Percentiles rank a stretch among this genome's conserved stretches.
phyloP scores from a whole-genome alignment of 2,797 vertebrate genomes.

The Oreochromis mossambicus region DNA sequence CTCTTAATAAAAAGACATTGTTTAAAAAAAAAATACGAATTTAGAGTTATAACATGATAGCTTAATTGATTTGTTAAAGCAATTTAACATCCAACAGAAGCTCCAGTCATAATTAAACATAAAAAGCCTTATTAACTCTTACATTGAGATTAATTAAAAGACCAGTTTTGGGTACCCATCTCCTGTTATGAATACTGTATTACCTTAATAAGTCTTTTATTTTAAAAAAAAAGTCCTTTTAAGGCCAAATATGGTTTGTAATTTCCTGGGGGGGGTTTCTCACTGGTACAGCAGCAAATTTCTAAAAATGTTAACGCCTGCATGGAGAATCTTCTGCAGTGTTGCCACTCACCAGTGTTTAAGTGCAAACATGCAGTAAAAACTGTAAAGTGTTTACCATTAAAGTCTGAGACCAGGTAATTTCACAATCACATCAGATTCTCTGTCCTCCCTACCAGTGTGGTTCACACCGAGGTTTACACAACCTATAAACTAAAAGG shows the following conservation, averaged over 20 bases:
- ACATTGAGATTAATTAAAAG: background rate
- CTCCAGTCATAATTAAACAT: background rate
- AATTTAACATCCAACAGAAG: background rate
- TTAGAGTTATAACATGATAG: background rate
- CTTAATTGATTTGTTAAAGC: background rate
- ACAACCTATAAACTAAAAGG: conserved; percentile 48
- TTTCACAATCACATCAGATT: conserved; percentile 43
- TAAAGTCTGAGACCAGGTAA: conserved; percentile 13
- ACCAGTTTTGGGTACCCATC: background rate
- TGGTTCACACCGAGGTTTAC: conserved; percentile 9
- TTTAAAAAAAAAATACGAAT: background rate
- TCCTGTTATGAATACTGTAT: background rate
- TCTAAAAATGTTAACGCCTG: background rate
- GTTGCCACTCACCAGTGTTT: background rate
- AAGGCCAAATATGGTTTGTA: background rate
- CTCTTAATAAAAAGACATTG: too few species aligned
- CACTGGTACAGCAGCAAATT: background rate
- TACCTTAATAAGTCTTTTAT: background rate
- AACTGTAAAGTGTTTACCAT: conserved; percentile 28
- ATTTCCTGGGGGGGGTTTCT: background rate
- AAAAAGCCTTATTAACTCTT: background rate
- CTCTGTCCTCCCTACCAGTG: conserved; percentile 1
- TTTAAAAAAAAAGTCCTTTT: background rate
- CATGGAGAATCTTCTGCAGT: background rate
- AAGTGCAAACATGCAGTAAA: conserved; percentile 7